Percentiles rank a stretch among this genome's conserved stretches.
Conservation (phyloP, 2,888 invertebrate genomes). For the Hypena proboscidalis region DNA sequence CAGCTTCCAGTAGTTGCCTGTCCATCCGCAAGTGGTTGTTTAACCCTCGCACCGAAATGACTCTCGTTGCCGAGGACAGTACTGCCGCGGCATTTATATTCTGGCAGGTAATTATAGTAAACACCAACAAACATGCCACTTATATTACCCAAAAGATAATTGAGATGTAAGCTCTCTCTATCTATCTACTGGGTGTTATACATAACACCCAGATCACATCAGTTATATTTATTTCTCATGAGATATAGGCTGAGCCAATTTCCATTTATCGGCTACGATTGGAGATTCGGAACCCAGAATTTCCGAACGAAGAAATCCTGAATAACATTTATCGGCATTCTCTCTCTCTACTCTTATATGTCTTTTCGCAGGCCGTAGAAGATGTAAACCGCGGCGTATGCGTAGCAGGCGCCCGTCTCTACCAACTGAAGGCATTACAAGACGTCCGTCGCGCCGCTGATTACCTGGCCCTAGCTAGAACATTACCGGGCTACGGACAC, state of each 20-base stretch:
- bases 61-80: conserved; percentile 86
- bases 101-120: conserved; percentile 93
- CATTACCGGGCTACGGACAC: conserved; percentile 96
- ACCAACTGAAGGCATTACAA: conserved; percentile 98
- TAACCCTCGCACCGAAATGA: conserved; percentile 86
- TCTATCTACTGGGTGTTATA: no score
- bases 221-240: no score
- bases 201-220: no score
- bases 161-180: no score
- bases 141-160: no score
- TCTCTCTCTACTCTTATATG: background rate
- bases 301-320: no score
- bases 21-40: conserved; percentile 95
- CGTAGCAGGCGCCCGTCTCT: conserved; percentile 94
- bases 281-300: no score
- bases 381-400: conserved; percentile 98
- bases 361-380: conserved; percentile 89
- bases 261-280: no score
- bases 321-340: no score
- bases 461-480: conserved; percentile 94
- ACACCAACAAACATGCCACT: no score
- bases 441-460: conserved; percentile 90
- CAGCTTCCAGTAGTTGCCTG: conserved; percentile 97
- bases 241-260: no score
- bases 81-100: conserved; percentile 94